phyloP scores from a whole-genome alignment of 2,888 invertebrate species.

The Deroplatys truncata region DNA sequence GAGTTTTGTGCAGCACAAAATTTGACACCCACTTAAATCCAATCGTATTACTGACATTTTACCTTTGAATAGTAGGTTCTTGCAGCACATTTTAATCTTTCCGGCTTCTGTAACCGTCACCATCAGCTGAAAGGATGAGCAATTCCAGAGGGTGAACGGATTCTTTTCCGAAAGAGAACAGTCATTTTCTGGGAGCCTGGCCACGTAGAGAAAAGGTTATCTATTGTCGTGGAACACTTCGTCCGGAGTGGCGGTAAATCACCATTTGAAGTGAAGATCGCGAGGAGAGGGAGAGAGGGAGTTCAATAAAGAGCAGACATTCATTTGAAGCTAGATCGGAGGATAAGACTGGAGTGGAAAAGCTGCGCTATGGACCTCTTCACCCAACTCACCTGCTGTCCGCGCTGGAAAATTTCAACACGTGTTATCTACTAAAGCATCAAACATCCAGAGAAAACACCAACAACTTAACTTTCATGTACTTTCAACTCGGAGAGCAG shows the following conservation, averaged over 20 bases:
- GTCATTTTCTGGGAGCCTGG: not conserved
- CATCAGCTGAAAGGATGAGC: not conserved
- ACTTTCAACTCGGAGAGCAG: too few species aligned
- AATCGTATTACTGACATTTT: too few species aligned
- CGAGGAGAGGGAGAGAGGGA: not conserved
- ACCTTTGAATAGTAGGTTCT: not conserved
- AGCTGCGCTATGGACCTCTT: not conserved
- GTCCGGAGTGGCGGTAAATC: not conserved
- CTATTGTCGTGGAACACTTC: not conserved
- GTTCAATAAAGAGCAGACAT: constrained; percentile 9
- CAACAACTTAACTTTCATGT: too few species aligned
- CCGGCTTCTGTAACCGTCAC: not conserved
- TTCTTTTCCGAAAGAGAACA: not conserved
- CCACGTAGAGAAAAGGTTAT: not conserved
- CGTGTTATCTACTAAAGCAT: not conserved
- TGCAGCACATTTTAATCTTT: not conserved
- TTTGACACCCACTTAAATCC: too few species aligned
- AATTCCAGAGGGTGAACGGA: not conserved
- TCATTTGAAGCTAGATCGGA: not conserved
- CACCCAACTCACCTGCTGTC: not conserved
- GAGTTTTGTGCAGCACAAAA: too few species aligned
- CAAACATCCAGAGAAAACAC: not conserved
- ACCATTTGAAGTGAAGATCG: constrained; percentile 4
- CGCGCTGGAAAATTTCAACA: not conserved
- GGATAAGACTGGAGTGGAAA: not conserved